These are phyloP conservation scores for Therioaphis trifolii DNA, from an alignment of 2,888 invertebrate genomes.

Conservation along the genomic window DNA sequence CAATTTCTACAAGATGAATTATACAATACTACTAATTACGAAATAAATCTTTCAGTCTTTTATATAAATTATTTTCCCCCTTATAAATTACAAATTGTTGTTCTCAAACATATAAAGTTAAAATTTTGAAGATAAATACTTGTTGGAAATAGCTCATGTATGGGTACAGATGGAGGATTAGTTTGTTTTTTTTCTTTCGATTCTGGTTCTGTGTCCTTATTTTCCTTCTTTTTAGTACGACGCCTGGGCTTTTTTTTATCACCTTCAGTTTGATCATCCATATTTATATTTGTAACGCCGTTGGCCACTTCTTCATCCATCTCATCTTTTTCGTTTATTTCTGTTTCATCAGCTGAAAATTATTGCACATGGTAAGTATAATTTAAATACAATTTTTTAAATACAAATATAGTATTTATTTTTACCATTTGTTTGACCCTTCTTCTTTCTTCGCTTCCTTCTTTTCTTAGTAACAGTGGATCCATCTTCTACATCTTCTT, in stretches of 20 bases:
- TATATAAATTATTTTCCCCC: too few relatives aligned
- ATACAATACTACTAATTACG: too few relatives aligned
- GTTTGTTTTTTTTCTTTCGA: conserved; percentile 74
- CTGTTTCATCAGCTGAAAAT: conserved; percentile 20
- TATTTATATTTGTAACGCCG: conserved; percentile 75
- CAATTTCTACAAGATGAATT: too few relatives aligned
- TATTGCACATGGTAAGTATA: background rate
- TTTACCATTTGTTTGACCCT: conserved; percentile 65
- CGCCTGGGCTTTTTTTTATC: conserved; percentile 50
- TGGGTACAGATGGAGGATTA: conserved; percentile 87
- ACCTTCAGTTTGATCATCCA: conserved; percentile 67
- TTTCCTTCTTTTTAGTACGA: conserved; percentile 67
- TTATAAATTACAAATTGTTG: too few relatives aligned
- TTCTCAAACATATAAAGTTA: too few relatives aligned
- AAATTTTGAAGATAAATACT: conserved; percentile 69
- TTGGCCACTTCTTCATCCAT: conserved; percentile 71
- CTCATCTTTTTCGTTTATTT: conserved; percentile 68
- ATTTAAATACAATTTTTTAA: conserved; percentile 63
- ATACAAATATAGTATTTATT: too few relatives aligned
- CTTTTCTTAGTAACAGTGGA: conserved; percentile 62
- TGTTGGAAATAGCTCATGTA: conserved; percentile 86
- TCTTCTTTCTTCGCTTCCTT: conserved; percentile 63
- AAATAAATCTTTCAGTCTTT: too few relatives aligned
- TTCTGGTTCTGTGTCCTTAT: conserved; percentile 63
- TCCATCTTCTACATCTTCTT: conserved; percentile 67